Percentiles rank a stretch among this genome's conserved stretches.
phyloP scores from a whole-genome alignment of 1,140 invertebrate genomes.

The Aphelenchoides besseyi region DNA sequence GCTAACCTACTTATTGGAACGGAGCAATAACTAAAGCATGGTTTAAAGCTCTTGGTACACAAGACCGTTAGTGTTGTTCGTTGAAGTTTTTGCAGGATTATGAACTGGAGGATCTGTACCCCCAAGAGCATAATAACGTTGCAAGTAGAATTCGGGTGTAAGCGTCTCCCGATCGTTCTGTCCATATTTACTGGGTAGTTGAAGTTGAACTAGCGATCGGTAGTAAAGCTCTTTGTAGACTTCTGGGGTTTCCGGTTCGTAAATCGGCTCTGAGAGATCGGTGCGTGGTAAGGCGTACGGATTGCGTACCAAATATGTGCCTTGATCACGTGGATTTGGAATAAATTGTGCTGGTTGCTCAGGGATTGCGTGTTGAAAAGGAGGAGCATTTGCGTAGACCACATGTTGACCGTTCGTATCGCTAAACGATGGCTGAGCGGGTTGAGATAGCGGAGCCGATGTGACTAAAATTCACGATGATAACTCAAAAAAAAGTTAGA shows the following conservation, averaged over 20 bases:
- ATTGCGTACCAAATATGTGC: constrained; percentile 12
- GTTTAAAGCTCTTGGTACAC: constrained; percentile 23
- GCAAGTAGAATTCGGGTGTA: constrained; percentile 11
- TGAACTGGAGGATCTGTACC: constrained; percentile 20
- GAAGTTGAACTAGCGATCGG: constrained; percentile 16
- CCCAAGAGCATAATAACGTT: constrained; percentile 10
- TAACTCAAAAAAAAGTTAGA: background rate
- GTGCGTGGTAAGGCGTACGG: constrained; percentile 6
- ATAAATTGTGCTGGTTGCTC: constrained; percentile 2
- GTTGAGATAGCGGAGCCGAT: background rate
- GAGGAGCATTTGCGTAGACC: background rate
- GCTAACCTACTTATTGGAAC: background rate
- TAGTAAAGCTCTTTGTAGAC: constrained; percentile 21
- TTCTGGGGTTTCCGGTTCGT: constrained; percentile 16
- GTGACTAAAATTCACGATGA: background rate
- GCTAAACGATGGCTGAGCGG: background rate
- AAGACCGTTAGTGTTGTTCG: constrained; percentile 18
- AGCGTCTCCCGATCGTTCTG: background rate
- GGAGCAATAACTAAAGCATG: constrained; percentile 1
- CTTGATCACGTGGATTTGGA: background rate
- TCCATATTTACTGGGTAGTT: constrained; percentile 11
- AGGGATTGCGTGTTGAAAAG: background rate
- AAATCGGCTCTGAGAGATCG: constrained; percentile 3
- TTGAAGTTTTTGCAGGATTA: background rate
- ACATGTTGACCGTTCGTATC: background rate